phyloP scores from a whole-genome alignment of 1,140 invertebrate genomes.

The Pseudomyrmex concolor region DNA sequence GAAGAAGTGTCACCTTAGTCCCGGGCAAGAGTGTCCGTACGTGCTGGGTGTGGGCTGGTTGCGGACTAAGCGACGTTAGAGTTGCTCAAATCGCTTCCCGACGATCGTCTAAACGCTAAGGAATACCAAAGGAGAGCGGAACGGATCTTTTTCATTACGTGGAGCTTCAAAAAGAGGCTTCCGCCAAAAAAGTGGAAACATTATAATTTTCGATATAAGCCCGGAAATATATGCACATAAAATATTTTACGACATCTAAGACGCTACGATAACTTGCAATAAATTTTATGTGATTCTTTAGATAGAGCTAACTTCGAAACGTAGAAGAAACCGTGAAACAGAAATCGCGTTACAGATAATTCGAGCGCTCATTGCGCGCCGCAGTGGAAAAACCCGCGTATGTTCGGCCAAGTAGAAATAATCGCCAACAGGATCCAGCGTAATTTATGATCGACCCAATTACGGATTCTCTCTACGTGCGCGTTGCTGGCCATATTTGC shows the following conservation, averaged over 20 bases:
- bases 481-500: conserved; percentile 42
- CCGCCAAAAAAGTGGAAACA: neutral
- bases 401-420: conserved; percentile 54
- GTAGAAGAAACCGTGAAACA: conserved; percentile 3
- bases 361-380: conserved; percentile 5
- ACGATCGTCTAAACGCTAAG: conserved; percentile 71
- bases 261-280: neutral
- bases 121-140: conserved; percentile 73
- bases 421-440: conserved; percentile 45
- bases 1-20: conserved; percentile 77
- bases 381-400: conserved; percentile 44
- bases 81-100: conserved; percentile 83
- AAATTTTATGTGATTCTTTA: neutral
- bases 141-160: conserved; percentile 14
- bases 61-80: conserved; percentile 77
- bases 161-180: conserved; percentile 7
- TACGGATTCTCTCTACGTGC: conserved; percentile 28
- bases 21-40: conserved; percentile 54
- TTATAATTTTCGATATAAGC: neutral
- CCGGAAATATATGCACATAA: neutral
- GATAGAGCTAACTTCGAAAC: neutral
- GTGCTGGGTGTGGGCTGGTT: conserved; percentile 63
- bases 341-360: conserved; percentile 34
- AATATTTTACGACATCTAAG: neutral
- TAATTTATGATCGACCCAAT: conserved; percentile 54